A percentile compares a stretch with the other conserved stretches of the same genome.
Conservation (phyloP, 2,797 vertebrate genomes). For the Syngnathus acus region DNA sequence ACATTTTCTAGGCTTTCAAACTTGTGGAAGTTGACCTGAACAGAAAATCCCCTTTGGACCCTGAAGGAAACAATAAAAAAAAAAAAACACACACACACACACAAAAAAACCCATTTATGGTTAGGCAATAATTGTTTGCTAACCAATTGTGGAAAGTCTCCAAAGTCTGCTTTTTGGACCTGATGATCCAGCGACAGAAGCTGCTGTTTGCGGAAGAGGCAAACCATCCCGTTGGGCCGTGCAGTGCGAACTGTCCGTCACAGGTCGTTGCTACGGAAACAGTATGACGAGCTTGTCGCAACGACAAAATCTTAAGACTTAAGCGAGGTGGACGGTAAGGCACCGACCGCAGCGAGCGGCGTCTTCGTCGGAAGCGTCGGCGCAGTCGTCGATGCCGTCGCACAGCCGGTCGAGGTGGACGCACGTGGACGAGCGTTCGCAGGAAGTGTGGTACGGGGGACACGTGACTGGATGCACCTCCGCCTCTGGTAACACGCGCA, state of each 20-base stretch:
- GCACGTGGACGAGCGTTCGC: conserved; percentile 66
- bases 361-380: conserved; percentile 79
- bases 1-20: conserved; percentile 66
- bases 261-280: conserved; percentile 75
- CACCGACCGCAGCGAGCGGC: conserved; percentile 75
- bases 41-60: conserved; percentile 62
- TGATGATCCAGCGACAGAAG: conserved; percentile 83
- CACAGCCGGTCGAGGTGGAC: conserved; percentile 67
- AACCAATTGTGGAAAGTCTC: background rate
- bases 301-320: background rate
- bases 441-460: conserved; percentile 54
- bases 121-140: background rate
- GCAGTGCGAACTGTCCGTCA: conserved; percentile 82
- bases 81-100: too few relatives aligned
- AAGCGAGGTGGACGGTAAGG: background rate
- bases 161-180: conserved; percentile 49
- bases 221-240: conserved; percentile 72
- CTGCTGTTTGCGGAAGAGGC: conserved; percentile 65
- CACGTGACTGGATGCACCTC: conserved; percentile 52
- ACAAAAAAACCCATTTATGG: background rate
- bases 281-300: background rate
- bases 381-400: conserved; percentile 79
- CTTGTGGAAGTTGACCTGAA: conserved; percentile 68
- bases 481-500: conserved; percentile 6
- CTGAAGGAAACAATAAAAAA: conserved; percentile 47